Conservation (phyloP, 2,113 vertebrate species). For the Sigmodon hispidus region DNA sequence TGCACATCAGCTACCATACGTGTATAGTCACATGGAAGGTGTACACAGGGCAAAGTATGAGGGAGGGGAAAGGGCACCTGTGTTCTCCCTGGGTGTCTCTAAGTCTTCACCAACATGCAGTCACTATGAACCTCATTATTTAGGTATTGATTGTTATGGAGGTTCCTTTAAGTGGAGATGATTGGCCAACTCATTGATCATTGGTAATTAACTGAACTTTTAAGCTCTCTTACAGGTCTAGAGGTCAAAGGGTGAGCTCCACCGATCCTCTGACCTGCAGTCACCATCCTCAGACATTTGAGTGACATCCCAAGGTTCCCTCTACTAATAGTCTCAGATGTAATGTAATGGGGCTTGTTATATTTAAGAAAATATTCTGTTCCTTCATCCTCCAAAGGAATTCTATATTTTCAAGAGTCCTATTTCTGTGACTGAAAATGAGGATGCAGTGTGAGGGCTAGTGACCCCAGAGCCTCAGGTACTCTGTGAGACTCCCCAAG, state of each 20-base stretch:
- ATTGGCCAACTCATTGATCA: not conserved
- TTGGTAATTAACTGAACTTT: not conserved
- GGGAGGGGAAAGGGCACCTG: too few relatives aligned
- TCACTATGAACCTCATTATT: not conserved
- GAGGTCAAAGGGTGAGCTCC: not conserved
- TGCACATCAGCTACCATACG: too few relatives aligned
- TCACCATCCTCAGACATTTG: not conserved
- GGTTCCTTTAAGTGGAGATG: not conserved
- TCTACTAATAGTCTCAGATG: not conserved
- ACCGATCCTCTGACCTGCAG: not conserved
- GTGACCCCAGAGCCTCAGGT: not conserved
- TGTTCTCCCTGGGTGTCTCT: not conserved
- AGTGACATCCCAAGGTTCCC: not conserved
- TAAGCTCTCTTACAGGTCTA: too few relatives aligned
- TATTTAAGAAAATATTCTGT: not conserved
- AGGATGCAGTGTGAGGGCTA: not conserved
- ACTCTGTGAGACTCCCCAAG: not conserved
- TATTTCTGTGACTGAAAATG: not conserved
- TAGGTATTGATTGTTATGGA: not conserved
- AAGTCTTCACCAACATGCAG: not conserved
- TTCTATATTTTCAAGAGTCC: not conserved
- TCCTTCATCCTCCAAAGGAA: not conserved
- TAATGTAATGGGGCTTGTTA: not conserved
- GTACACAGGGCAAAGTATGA: not conserved
- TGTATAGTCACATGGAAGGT: not conserved